Percentiles rank a stretch among this genome's conserved stretches.
Evolutionary conservation across 1,140 invertebrate genomes (phyloP).

Genomic region (Ips nitidus): DNA sequence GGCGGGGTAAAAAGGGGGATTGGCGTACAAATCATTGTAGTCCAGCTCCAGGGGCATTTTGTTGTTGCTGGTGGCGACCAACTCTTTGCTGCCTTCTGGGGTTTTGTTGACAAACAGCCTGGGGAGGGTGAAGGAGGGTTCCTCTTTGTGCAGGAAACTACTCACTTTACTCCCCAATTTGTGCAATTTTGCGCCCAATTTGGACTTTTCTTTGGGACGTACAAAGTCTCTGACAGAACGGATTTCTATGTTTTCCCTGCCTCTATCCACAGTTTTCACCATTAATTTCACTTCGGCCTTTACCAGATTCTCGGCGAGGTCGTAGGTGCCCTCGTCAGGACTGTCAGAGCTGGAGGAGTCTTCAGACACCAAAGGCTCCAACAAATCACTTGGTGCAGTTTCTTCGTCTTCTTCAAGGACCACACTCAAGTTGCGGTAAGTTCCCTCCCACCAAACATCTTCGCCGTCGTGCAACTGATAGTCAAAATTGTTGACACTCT

Average conservation of each 20-base stretch:
- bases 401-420: slow-evolving; percentile 52
- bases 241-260: slow-evolving; percentile 58
- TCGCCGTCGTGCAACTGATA: slow-evolving; percentile 29
- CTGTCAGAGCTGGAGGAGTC: slow-evolving; percentile 27
- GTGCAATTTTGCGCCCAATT: slow-evolving; percentile 33
- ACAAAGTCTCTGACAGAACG: slow-evolving; percentile 56
- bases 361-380: slow-evolving; percentile 23
- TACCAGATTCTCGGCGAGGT: slow-evolving; percentile 40
- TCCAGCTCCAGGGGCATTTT: slow-evolving; percentile 46
- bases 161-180: slow-evolving; percentile 40
- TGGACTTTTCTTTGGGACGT: slow-evolving; percentile 33
- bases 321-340: slow-evolving; percentile 39
- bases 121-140: slow-evolving; percentile 47
- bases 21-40: slow-evolving; percentile 44
- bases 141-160: slow-evolving; percentile 35
- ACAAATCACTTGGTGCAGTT: neutral
- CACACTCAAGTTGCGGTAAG: slow-evolving; percentile 51
- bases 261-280: slow-evolving; percentile 56
- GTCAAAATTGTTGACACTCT: slow-evolving; percentile 34
- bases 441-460: slow-evolving; percentile 52
- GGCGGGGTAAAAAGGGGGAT: slow-evolving; percentile 47
- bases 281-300: slow-evolving; percentile 58
- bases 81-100: slow-evolving; percentile 36
- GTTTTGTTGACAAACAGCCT: slow-evolving; percentile 45
- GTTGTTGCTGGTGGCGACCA: slow-evolving; percentile 45